These are phyloP conservation scores for Hucho hucho DNA, from an alignment of 2,113 vertebrate species.

Conservation along the genomic window DNA sequence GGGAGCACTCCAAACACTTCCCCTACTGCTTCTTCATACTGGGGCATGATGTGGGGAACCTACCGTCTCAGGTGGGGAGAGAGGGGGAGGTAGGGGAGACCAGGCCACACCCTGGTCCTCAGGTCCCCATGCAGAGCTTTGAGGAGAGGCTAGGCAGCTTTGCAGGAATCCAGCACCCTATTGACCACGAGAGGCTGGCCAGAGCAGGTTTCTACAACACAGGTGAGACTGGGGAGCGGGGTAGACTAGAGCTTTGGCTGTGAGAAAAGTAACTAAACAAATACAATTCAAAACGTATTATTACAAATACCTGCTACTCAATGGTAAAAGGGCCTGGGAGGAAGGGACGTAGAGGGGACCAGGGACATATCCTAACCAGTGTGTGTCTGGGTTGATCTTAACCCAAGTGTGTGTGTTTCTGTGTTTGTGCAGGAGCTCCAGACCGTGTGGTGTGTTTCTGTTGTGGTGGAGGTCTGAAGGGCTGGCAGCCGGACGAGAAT, in stretches of 20 bases:
- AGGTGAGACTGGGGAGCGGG: conserved; percentile 71
- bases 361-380: too few species aligned
- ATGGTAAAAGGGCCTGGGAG: not conserved
- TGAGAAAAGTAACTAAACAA: not conserved
- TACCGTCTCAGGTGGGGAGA: conserved; percentile 43
- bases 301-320: too few species aligned
- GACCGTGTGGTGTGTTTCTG: conserved; percentile 86
- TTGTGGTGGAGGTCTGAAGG: conserved; percentile 84
- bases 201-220: conserved; percentile 89
- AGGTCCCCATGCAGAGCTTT: conserved; percentile 75
- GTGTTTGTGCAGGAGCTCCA: conserved; percentile 66
- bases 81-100: conserved; percentile 32
- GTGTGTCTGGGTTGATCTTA: too few species aligned
- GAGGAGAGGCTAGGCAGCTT: conserved; percentile 83
- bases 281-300: not conserved
- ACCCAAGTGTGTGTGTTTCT: not conserved
- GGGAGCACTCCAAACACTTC: conserved; percentile 84
- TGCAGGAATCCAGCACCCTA: conserved; percentile 68
- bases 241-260: not conserved
- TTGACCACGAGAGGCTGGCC: conserved; percentile 82
- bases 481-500: conserved; percentile 87
- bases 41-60: conserved; percentile 84
- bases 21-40: conserved; percentile 87
- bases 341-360: too few species aligned
- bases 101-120: conserved; percentile 50